Conservation (phyloP, 2,113 vertebrate genomes). For the Rhipidura dahli region DNA sequence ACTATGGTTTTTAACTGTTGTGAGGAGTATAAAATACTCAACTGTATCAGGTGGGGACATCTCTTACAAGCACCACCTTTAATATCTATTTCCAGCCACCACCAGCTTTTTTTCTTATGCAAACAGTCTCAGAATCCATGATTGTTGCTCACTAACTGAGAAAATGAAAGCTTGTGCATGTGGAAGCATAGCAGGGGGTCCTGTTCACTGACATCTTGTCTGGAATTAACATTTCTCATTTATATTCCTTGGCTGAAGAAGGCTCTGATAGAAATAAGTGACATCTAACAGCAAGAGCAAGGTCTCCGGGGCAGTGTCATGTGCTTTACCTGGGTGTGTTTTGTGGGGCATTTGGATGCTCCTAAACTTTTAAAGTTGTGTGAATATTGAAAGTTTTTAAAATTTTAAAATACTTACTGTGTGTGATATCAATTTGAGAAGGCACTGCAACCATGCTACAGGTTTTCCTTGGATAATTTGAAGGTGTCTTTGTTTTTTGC, state of each 20-base stretch:
- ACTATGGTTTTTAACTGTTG: background rate
- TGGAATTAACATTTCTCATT: background rate
- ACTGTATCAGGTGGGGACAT: background rate
- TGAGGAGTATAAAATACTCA: background rate
- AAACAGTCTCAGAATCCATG: background rate
- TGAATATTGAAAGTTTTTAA: background rate
- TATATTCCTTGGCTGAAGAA: background rate
- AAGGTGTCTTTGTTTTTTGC: background rate
- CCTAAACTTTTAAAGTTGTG: background rate
- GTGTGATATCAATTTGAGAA: background rate
- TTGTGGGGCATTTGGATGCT: background rate
- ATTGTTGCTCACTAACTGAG: background rate
- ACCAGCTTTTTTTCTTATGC: background rate
- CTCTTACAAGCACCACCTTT: background rate
- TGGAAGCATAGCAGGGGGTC: background rate
- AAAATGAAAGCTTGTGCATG: background rate
- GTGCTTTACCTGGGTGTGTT: background rate
- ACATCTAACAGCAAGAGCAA: background rate
- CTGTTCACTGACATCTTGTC: background rate
- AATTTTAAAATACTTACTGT: rapidly evolving
- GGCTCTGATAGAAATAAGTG: background rate
- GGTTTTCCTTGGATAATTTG: background rate
- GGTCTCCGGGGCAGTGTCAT: background rate
- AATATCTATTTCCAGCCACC: background rate
- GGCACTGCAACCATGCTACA: background rate